A percentile compares a stretch with the other conserved stretches of the same genome.
phyloP scores from a whole-genome alignment of 2,797 vertebrate species.

The Nasua narica region DNA sequence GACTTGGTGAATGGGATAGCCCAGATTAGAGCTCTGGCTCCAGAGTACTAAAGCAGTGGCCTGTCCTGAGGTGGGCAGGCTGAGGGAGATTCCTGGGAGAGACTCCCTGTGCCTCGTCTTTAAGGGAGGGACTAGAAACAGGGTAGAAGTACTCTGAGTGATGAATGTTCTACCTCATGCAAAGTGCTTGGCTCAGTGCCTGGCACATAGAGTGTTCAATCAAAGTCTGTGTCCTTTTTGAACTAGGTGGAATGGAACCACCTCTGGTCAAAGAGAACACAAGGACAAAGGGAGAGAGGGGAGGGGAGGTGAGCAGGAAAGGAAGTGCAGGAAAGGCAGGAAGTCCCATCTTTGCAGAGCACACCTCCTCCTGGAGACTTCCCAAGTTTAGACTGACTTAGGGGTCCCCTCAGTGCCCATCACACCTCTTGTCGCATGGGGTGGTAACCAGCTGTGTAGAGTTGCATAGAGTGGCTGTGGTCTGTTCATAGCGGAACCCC shows the following conservation, averaged over 20 bases:
- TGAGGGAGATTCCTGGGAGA: no score
- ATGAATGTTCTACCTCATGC: rapidly evolving
- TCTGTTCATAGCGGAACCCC: background rate
- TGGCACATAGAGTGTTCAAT: background rate
- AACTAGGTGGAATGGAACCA: background rate
- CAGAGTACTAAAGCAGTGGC: background rate
- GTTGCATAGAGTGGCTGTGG: background rate
- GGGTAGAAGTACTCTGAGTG: background rate
- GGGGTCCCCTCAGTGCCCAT: background rate
- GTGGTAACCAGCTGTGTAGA: background rate
- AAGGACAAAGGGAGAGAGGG: background rate
- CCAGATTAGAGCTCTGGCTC: background rate
- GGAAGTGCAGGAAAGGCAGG: no score
- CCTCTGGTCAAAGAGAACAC: background rate
- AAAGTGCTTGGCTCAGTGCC: background rate
- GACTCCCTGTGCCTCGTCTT: background rate
- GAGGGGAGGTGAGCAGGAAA: background rate
- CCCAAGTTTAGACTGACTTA: background rate
- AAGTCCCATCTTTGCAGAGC: background rate
- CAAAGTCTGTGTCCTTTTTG: background rate
- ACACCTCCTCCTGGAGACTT: background rate
- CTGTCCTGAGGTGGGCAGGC: background rate
- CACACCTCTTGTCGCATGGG: background rate
- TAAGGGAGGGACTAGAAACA: background rate
- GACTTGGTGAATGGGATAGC: no score